phyloP scores from a whole-genome alignment of 2,113 vertebrate species.

The Notarius lentiginosus region DNA sequence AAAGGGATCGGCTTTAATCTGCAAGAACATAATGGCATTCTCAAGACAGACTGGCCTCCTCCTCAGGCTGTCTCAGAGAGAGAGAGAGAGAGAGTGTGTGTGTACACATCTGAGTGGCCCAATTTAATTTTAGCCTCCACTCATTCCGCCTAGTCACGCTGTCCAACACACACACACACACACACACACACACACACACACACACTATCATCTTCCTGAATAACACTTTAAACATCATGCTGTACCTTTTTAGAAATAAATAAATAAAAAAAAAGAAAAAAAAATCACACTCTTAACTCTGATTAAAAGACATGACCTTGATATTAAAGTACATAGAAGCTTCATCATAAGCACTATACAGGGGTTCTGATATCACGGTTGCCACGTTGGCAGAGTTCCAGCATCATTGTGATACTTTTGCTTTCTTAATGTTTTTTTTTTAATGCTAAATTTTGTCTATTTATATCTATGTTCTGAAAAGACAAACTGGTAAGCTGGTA shows the following conservation, averaged over 20 bases:
- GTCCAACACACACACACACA: conserved; percentile 13
- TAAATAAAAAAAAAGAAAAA: too few species aligned
- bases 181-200: conserved; percentile 1
- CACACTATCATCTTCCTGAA: background rate
- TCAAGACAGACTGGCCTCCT: conserved; percentile 22
- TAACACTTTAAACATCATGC: background rate
- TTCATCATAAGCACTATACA: background rate
- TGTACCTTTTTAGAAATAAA: background rate
- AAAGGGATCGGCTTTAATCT: conserved; percentile 18
- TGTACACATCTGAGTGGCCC: background rate
- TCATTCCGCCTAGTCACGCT: conserved; percentile 19
- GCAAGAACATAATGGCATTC: conserved; percentile 20
- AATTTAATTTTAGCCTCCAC: conserved; percentile 18
- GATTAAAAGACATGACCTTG: conserved; percentile 5
- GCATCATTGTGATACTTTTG: background rate
- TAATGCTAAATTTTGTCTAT: background rate
- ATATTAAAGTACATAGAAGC: background rate
- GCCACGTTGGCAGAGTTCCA: background rate
- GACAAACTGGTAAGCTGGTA: too few species aligned
- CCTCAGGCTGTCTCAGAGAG: background rate
- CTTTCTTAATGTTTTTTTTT: background rate
- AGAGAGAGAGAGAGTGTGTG: background rate
- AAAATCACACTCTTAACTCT: background rate
- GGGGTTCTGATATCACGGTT: background rate
- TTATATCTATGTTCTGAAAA: background rate